A percentile compares a stretch with the other conserved stretches of the same genome.
phyloP scores from a whole-genome alignment of 2,113 vertebrate genomes.

The Mus spicilegus region DNA sequence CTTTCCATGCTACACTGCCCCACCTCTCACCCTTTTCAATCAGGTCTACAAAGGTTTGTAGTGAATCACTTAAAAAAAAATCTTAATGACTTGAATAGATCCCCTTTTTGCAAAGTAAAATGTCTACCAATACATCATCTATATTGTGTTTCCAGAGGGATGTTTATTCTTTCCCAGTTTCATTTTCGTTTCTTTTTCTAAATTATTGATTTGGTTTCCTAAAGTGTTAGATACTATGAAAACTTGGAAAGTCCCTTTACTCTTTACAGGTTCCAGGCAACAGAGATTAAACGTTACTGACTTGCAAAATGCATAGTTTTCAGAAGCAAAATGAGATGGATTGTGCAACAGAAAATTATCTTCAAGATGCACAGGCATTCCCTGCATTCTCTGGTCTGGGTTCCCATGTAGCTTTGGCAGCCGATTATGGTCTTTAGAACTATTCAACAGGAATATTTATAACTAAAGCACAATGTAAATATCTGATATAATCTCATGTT shows the following conservation, averaged over 20 bases:
- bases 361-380: background rate
- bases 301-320: constrained; percentile 36
- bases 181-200: background rate
- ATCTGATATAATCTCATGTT: background rate
- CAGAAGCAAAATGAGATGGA: constrained; percentile 19
- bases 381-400: constrained; percentile 37
- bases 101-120: background rate
- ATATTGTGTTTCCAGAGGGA: background rate
- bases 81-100: background rate
- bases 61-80: constrained; percentile 9
- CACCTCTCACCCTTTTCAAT: background rate
- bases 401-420: constrained; percentile 5
- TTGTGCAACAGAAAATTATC: constrained; percentile 34
- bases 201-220: background rate
- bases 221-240: constrained; percentile 35
- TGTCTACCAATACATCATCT: background rate
- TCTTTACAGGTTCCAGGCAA: constrained; percentile 1
- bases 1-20: no score
- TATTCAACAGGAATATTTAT: constrained; percentile 57
- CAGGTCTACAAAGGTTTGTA: background rate
- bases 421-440: constrained; percentile 54
- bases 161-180: background rate
- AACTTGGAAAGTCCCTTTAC: background rate
- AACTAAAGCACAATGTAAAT: background rate
- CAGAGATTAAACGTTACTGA: constrained; percentile 38